Evolutionary conservation across 2,797 vertebrate species (phyloP), one percentile per base, ranked within the genome.

Genomic region (Aulostomus chinensis): DNA sequence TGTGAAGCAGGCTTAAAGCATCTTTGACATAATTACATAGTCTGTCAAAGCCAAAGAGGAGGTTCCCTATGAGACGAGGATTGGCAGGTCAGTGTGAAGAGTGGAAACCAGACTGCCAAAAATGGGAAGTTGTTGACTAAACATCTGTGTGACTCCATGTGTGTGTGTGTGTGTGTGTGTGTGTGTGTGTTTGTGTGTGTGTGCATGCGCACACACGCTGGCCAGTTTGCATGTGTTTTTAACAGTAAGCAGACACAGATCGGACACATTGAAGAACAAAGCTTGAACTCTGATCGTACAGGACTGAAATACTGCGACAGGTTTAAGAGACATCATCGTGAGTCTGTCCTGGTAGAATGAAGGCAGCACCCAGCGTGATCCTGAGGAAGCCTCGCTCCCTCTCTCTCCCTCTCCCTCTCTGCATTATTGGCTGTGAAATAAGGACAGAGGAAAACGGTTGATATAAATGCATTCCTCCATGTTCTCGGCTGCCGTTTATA

Each of bases 1-100:
- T 72, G 73, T 65, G 66, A 77, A 73, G 81, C 43, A 58, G 54
- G 59, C 77, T 41, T 68, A 68, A 62, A 76, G 72, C 49, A 48
- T 70, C 77, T 80, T 75, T 50, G 68, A 72, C 50, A 69, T 85
- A 84, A 88, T 87, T 84, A 76, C 72, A 88, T 64, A 65, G 73
- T 55, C 48, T 62, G 59, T 72, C 60, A 70, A 50, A 54, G 67
- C 76, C 52, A 28, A 78, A 61, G 57, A 78, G 59, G 56, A 80
- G 64, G 65, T 61, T 76, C 37, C 50, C 61, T 31, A 12, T 58
- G 65, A 68, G 76, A 73, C 1, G 13, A 66, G 57, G 60, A 76
- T 56, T 63, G 69, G 16, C 62, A 66, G 75, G 41, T 65, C 60
- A 62, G 52, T 31, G 40, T 61, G 54, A 66, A 53, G 53, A 73